Evolutionary conservation across 2,888 invertebrate species (phyloP).

Genomic region (Galerucella nymphaeae): DNA sequence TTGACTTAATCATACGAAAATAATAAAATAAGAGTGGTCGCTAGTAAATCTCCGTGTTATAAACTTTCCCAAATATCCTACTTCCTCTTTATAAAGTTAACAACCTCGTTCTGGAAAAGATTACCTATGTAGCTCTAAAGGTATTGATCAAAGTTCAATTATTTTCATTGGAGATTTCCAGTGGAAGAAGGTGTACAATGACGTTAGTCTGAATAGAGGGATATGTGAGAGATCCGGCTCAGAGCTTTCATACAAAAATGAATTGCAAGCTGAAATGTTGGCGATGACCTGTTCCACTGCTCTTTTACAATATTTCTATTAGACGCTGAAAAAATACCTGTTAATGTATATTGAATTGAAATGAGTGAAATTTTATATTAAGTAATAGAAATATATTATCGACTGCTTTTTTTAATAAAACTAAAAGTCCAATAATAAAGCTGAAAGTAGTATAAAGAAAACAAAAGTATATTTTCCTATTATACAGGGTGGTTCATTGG

Average conservation of each 20-base stretch:
- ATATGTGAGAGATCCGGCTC: slow-evolving; percentile 55
- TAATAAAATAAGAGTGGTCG: neutral
- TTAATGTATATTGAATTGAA: neutral
- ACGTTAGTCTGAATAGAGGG: slow-evolving; percentile 51
- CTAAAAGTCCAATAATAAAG: too few relatives aligned
- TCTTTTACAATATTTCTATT: slow-evolving; percentile 37
- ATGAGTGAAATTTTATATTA: neutral
- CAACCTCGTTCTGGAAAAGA: slow-evolving; percentile 2
- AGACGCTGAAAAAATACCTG: slow-evolving; percentile 37
- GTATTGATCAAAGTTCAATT: slow-evolving; percentile 39
- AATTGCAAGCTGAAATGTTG: slow-evolving; percentile 47
- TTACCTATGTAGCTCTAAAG: slow-evolving; percentile 11
- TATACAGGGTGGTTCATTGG: too few relatives aligned
- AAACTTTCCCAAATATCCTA: neutral
- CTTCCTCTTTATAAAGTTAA: neutral
- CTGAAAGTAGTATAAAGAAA: too few relatives aligned
- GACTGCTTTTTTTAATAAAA: too few relatives aligned
- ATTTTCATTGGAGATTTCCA: slow-evolving; percentile 33
- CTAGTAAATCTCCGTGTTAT: neutral
- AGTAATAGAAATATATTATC: too few relatives aligned
- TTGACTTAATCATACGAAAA: neutral
- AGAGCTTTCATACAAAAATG: slow-evolving; percentile 54
- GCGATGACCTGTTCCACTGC: slow-evolving; percentile 45
- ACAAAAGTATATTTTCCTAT: too few relatives aligned
- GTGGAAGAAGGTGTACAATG: slow-evolving; percentile 33